phyloP scores from a whole-genome alignment of 2,113 vertebrate genomes.

The Himantopus leucocephalus region DNA sequence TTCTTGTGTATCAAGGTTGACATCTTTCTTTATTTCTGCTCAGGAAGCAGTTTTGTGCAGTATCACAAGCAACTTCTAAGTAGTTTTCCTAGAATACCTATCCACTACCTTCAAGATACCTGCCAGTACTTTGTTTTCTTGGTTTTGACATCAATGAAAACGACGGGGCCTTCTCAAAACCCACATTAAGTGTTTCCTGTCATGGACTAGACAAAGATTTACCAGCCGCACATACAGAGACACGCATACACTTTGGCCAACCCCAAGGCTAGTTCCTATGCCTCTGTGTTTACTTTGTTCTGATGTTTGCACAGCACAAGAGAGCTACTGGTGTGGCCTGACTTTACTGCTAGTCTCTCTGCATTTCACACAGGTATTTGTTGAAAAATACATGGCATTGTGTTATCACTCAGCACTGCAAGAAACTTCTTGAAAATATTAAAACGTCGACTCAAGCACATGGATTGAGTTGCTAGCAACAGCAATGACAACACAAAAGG shows the following conservation, averaged over 20 bases:
- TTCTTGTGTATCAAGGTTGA: neutral
- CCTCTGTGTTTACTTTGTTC: neutral
- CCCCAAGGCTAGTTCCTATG: neutral
- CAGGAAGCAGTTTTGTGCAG: neutral
- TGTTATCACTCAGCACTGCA: neutral
- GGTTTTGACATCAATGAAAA: neutral
- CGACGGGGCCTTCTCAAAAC: fast-evolving
- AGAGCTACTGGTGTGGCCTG: neutral
- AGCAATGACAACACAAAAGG: neutral
- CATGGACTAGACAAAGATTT: neutral
- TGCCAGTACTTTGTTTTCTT: neutral
- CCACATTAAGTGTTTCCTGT: neutral
- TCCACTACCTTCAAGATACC: neutral
- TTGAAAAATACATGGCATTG: neutral
- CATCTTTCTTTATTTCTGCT: neutral
- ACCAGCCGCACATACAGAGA: neutral
- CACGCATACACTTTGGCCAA: neutral
- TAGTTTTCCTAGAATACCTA: neutral
- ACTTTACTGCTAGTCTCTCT: neutral
- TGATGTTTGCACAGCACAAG: neutral
- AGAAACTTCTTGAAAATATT: neutral
- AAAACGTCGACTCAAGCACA: neutral
- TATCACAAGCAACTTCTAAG: neutral
- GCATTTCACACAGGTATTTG: neutral
- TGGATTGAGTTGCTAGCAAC: neutral